Base-by-base conservation (phyloP, 2,888 invertebrate genomes). In the Pterobdella sp. region DNA sequence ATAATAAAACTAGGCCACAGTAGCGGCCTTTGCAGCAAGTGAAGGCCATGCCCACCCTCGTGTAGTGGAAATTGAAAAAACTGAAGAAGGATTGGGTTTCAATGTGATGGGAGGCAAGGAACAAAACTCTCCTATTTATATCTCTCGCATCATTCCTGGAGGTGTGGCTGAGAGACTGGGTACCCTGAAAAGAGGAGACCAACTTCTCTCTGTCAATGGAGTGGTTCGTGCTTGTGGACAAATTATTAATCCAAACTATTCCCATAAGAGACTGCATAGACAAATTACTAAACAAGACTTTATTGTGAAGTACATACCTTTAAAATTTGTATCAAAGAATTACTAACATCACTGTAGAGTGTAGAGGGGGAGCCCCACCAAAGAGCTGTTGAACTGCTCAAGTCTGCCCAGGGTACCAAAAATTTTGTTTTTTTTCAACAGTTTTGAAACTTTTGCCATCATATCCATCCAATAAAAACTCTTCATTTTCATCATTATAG, bases 91-190 rank as follows among this genome's bases (percentile, higher is more conserved):
- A 72, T 87, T 98, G 60, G 98, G 98, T 0, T 98, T 99, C 83
- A 98, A 98, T 85, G 97, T 98, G 0, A 98, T 98, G 97, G 97
- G 97, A 49, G 97, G 97, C 35, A 93, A 94, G 81, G 97, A 98
- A 83, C 97, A 98, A 85, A 98, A 96, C 84, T 97, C 97, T 0
- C 98, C 98, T 0, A 98, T 98, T 84, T 98, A 98, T 85, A 98
- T 98, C 80, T 97, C 97, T 0, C 88, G 98, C 80, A 98, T 98
- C 80, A 98, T 99, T 80, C 97, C 97, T 63, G 71, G 96, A 1
- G 98, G 98, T 35, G 96, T 98, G 18, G 98, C 98, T 36, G 97
- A 97, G 84, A 88, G 96, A 73, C 95, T 97, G 82, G 97, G 96
- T 29, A 96, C 96, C 0, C 86, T 98, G 49, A 97, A 97, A 84